These are phyloP conservation scores for Zonitis immaculata DNA, from an alignment of 2,888 invertebrate species.

Conservation along the genomic window DNA sequence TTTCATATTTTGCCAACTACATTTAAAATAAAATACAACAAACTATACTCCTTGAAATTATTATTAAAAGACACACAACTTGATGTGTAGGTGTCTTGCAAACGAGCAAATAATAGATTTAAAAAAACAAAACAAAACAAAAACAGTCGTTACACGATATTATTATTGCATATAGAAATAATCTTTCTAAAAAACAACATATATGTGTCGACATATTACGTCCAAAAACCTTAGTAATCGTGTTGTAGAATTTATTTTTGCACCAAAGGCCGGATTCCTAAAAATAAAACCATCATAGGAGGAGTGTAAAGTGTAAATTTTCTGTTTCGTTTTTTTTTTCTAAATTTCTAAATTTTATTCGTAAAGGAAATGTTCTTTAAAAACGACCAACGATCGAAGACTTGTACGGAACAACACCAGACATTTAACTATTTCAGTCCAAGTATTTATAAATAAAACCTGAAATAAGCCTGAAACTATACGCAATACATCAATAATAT, in stretches of 20 bases:
- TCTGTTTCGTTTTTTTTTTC: too few species aligned
- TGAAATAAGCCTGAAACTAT: slow-evolving; percentile 23
- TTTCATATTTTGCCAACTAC: too few species aligned
- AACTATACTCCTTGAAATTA: background rate
- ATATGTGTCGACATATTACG: slow-evolving; percentile 24
- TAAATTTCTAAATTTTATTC: too few species aligned
- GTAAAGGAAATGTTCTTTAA: slow-evolving; percentile 40
- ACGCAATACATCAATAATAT: too few species aligned
- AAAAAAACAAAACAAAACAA: background rate
- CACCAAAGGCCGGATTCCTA: slow-evolving; percentile 31
- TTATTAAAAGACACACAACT: too few species aligned
- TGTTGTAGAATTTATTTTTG: slow-evolving; percentile 25
- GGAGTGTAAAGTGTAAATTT: slow-evolving; percentile 22
- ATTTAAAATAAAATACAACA: too few species aligned
- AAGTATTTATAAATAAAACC: slow-evolving; percentile 37
- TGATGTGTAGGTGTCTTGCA: background rate
- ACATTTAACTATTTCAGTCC: slow-evolving; percentile 44
- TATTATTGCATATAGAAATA: slow-evolving; percentile 12
- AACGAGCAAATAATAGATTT: too few species aligned
- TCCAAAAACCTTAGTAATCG: slow-evolving; percentile 7
- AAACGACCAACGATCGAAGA: too few species aligned
- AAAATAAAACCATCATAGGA: slow-evolving; percentile 33
- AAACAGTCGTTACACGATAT: slow-evolving; percentile 8
- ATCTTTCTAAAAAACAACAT: too few species aligned
- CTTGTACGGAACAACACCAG: too few species aligned